Evolutionary conservation across 2,888 invertebrate genomes (phyloP).

Genomic region (Steinernema scapterisci): DNA sequence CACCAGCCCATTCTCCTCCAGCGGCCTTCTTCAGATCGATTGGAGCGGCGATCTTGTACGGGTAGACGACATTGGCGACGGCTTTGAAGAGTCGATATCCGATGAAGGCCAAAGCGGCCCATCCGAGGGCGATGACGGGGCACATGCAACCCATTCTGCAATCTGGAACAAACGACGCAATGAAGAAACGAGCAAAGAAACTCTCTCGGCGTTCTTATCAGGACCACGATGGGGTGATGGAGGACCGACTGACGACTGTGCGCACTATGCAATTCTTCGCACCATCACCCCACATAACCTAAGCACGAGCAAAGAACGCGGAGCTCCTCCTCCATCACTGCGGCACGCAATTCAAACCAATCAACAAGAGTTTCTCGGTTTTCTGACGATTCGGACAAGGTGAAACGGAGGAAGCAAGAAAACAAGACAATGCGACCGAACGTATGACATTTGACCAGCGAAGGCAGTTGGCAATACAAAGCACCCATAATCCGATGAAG

Average conservation of each 20-base stretch:
- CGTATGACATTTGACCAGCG: too few species aligned
- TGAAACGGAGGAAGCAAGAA: too few species aligned
- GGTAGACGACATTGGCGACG: constrained; percentile 45
- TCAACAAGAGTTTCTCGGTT: too few species aligned
- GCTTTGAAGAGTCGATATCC: constrained; percentile 43
- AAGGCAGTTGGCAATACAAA: too few species aligned
- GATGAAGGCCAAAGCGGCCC: constrained; percentile 48
- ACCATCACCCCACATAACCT: constrained; percentile 21
- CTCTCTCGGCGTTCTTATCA: constrained; percentile 7
- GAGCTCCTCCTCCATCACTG: not conserved
- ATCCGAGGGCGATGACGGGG: constrained; percentile 50
- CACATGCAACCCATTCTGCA: constrained; percentile 55
- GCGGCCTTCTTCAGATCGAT: constrained; percentile 58
- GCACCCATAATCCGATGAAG: too few species aligned
- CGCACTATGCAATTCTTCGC: not conserved
- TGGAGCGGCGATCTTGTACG: constrained; percentile 52
- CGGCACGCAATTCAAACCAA: too few species aligned
- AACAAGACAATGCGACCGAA: too few species aligned
- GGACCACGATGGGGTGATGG: constrained; percentile 11
- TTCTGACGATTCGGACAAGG: too few species aligned
- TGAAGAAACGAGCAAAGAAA: not conserved
- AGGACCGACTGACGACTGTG: not conserved
- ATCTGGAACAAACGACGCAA: not conserved
- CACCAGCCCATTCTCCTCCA: constrained; percentile 63
- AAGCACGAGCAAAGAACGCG: constrained; percentile 1